phyloP scores from a whole-genome alignment of 2,797 vertebrate species.

The Anomalospiza imberbis region DNA sequence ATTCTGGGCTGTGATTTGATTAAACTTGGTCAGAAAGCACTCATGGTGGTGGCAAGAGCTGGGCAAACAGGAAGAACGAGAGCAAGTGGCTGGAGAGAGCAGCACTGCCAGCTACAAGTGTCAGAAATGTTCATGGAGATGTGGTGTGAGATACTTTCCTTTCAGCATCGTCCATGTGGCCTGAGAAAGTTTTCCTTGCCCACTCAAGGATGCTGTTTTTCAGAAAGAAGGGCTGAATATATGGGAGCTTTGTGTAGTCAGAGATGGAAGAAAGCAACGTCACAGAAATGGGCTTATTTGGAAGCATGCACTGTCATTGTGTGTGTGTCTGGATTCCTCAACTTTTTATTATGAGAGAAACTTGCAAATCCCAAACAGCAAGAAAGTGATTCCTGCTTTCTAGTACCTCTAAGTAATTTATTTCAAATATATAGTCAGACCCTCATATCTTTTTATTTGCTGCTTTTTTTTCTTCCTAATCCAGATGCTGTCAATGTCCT shows the following conservation, averaged over 20 bases:
- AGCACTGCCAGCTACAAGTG: background rate
- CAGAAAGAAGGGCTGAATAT: background rate
- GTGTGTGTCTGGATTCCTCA: background rate
- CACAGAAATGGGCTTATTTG: background rate
- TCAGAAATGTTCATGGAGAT: background rate
- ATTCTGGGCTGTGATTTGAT: background rate
- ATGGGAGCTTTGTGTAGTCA: background rate
- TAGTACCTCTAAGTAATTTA: background rate
- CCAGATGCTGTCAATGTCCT: background rate
- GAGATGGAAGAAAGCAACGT: background rate
- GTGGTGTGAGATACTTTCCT: background rate
- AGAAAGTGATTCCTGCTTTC: background rate
- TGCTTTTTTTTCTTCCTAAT: background rate
- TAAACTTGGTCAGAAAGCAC: background rate
- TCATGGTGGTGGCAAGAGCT: background rate
- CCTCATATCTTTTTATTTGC: background rate
- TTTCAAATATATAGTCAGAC: background rate
- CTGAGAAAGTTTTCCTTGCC: background rate
- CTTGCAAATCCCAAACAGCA: background rate
- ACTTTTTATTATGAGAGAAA: background rate
- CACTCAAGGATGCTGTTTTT: background rate
- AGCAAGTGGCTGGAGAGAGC: background rate
- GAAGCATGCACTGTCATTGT: background rate
- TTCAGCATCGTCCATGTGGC: background rate
- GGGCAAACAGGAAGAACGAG: background rate